Evolutionary conservation across 2,888 invertebrate genomes (phyloP).

Genomic region (Drosophila meridiana): DNA sequence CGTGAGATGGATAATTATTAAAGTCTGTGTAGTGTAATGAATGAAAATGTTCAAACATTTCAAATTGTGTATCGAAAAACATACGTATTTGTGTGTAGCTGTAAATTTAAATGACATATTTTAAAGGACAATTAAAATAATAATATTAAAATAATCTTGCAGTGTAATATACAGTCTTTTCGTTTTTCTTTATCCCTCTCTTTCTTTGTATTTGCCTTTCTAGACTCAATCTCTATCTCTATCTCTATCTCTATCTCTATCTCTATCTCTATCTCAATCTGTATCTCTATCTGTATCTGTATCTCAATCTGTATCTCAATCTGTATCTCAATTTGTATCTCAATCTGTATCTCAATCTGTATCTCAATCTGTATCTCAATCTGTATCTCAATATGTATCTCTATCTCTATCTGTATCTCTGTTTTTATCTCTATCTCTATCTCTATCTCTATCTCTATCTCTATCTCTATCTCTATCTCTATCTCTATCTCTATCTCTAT

Average conservation of each 20-base stretch:
- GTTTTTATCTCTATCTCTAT: not conserved
- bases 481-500: not conserved
- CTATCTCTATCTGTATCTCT: not conserved
- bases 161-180: too few relatives aligned
- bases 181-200: too few relatives aligned
- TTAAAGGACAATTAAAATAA: too few relatives aligned
- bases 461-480: not conserved
- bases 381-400: not conserved
- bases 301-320: not conserved
- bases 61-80: conserved; percentile 7
- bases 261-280: too few relatives aligned
- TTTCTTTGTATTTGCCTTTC: too few relatives aligned
- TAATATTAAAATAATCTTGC: too few relatives aligned
- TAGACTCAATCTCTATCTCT: too few relatives aligned
- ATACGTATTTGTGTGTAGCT: too few relatives aligned
- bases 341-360: not conserved
- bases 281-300: not conserved
- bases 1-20: conserved; percentile 63
- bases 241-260: too few relatives aligned
- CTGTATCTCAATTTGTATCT: too few relatives aligned
- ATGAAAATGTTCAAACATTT: conserved; percentile 25
- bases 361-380: not conserved
- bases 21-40: conserved; percentile 31
- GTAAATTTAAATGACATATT: too few relatives aligned
- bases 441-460: not conserved